Conservation (phyloP, 1,140 invertebrate genomes). For the Trachymyrmex cornetzi region DNA sequence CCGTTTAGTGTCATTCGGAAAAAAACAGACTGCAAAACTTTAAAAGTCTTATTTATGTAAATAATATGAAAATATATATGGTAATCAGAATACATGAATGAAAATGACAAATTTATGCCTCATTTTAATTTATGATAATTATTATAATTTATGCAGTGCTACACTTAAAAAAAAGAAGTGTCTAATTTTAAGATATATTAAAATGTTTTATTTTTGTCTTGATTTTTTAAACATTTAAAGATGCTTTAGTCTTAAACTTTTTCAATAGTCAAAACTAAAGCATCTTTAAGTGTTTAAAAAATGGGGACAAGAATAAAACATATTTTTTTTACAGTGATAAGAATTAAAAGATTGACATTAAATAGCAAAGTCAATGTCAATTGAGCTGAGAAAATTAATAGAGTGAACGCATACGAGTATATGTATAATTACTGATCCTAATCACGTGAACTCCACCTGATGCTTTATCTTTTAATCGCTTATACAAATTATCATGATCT, state of each 20-base stretch:
- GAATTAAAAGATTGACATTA: not conserved
- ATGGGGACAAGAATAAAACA: too few species aligned
- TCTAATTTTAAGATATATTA: too few species aligned
- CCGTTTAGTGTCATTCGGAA: not conserved
- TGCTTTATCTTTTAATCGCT: not conserved
- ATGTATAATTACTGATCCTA: not conserved
- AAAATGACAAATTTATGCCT: not conserved
- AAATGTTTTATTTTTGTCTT: too few species aligned
- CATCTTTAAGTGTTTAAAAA: too few species aligned
- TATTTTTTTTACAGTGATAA: too few species aligned
- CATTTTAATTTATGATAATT: too few species aligned
- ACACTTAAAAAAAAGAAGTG: too few species aligned
- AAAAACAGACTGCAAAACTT: not conserved
- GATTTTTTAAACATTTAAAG: too few species aligned
- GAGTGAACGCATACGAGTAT: not conserved
- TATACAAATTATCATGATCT: not conserved
- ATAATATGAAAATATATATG: not conserved
- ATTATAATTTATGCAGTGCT: not conserved
- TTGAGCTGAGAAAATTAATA: not conserved
- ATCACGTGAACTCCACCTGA: not conserved
- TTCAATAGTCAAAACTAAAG: too few species aligned
- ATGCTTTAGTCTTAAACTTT: too few species aligned
- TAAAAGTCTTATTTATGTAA: not conserved
- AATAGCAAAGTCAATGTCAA: slow-evolving; percentile 11
- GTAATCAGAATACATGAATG: not conserved